Evolutionary conservation across 2,113 vertebrate species (phyloP), one percentile per base, ranked within the genome.

Genomic region (Formicarius rufipectus): DNA sequence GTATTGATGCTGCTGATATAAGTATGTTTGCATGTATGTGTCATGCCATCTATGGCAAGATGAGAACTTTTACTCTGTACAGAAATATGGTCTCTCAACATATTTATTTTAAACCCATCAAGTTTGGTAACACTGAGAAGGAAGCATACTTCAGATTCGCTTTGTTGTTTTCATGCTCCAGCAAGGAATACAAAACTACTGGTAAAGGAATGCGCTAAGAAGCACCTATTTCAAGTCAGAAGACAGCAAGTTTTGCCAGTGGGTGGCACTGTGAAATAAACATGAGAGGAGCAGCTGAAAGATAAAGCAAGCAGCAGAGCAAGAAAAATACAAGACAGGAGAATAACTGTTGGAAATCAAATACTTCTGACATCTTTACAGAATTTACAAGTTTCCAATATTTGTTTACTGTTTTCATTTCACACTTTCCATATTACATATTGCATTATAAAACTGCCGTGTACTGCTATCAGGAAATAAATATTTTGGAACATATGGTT

Each of bases 321-420:
- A 75, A 89, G 35, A 60, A 72, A 85, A 80, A 88, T 44, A 19
- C 23, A 55, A 84, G 42, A 93, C 60, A 76, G 67, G 27, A 78
- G 86, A 84, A 27, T 82, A 95, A 77, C 55, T 66, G 79, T 63
- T 50, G 60, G 69, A 79, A 91, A 91, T 69, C 73, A 72, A 76
- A 58, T 74, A 63, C 35, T 89, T 88, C 69, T 94, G 90, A 84
- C 30, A 39, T 25, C 33, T 80, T 78, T 92, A 83, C 60, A 47
- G 31, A 64, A 89, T 72, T 78, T 84, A 72, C 31, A 59, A 10
- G 28, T 74, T 88, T 58, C 66, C 59, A 91, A 3, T 76, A 74
- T 74, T 87, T 83, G 84, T 93, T 94, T 91, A 95, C 68, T 81
- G 78, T 37, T 93, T 89, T 87, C 89, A 92, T 85, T 95, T 97